A percentile compares a stretch with the other conserved stretches of the same genome.
Conservation (phyloP, 2,888 invertebrate species). For the Pammene fasciana region DNA sequence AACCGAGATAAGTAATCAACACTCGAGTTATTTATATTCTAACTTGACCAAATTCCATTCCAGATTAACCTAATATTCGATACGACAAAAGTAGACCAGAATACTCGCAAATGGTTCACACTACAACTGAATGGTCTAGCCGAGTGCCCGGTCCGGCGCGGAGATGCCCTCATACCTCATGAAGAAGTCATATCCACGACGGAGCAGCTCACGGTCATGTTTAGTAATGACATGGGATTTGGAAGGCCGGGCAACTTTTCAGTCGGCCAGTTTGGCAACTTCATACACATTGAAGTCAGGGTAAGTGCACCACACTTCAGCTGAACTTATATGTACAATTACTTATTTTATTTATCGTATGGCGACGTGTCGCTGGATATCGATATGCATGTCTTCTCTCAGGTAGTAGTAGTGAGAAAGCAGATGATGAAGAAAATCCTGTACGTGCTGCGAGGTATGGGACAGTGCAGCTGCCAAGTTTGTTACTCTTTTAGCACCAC, state of each 20-base stretch:
- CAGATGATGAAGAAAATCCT: no score
- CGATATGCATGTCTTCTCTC: no score
- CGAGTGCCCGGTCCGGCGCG: conserved; percentile 88
- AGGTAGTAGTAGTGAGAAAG: no score
- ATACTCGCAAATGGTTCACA: conserved; percentile 88
- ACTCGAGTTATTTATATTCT: no score
- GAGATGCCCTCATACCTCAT: conserved; percentile 83
- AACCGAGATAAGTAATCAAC: no score
- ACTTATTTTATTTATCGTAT: no score
- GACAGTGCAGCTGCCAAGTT: no score
- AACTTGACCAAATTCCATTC: conserved; percentile 38
- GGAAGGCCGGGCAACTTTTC: conserved; percentile 84
- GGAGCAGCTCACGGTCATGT: conserved; percentile 88
- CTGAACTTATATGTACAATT: no score
- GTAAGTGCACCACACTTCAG: conserved; percentile 62
- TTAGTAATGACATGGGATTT: conserved; percentile 85
- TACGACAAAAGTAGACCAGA: conserved; percentile 83
- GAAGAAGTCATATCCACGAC: conserved; percentile 91
- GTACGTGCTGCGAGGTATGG: no score
- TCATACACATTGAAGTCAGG: conserved; percentile 86
- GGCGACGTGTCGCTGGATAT: no score
- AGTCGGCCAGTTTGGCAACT: conserved; percentile 88
- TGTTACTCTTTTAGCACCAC: no score
- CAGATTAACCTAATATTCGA: conserved; percentile 90
- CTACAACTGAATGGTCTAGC: conserved; percentile 89